A percentile compares a stretch with the other conserved stretches of the same genome.
Conservation (phyloP, 2,797 vertebrate species). For the Xenops minutus region DNA sequence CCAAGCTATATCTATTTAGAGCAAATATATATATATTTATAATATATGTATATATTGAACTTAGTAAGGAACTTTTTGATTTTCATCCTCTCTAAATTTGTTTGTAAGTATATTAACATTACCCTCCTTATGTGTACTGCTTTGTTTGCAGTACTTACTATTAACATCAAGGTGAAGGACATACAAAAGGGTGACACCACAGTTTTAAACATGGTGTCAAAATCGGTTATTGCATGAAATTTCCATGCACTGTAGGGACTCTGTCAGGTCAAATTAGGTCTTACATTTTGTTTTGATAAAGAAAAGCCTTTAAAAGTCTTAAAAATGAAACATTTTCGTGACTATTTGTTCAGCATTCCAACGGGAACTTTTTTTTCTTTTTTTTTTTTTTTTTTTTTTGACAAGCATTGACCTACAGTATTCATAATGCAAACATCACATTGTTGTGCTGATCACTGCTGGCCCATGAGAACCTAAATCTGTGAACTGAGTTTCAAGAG, state of each 20-base stretch:
- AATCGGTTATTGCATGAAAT: constrained; percentile 16
- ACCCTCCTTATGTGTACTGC: background rate
- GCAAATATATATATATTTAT: background rate
- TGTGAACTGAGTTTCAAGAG: background rate
- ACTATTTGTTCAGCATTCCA: constrained; percentile 29
- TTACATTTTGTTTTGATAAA: constrained; percentile 17
- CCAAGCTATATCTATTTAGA: background rate
- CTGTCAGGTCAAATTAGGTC: constrained; percentile 30
- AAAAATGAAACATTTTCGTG: constrained; percentile 15
- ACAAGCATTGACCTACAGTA: background rate
- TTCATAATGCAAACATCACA: background rate
- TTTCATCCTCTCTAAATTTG: background rate
- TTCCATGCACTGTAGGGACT: constrained; percentile 12
- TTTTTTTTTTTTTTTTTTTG: background rate
- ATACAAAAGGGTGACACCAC: background rate
- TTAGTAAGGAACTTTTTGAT: background rate
- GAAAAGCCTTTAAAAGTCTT: background rate
- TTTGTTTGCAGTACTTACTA: background rate
- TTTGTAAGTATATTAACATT: background rate
- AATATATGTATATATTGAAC: too few species aligned
- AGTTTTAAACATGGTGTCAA: constrained; percentile 55
- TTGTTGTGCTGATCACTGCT: background rate
- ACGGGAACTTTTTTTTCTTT: background rate
- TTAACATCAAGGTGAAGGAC: constrained; percentile 49
- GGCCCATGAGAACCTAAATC: background rate